These are phyloP conservation scores for Perdix hodgsoniae DNA, from an alignment of 2,797 vertebrate genomes.

Conservation along the genomic window DNA sequence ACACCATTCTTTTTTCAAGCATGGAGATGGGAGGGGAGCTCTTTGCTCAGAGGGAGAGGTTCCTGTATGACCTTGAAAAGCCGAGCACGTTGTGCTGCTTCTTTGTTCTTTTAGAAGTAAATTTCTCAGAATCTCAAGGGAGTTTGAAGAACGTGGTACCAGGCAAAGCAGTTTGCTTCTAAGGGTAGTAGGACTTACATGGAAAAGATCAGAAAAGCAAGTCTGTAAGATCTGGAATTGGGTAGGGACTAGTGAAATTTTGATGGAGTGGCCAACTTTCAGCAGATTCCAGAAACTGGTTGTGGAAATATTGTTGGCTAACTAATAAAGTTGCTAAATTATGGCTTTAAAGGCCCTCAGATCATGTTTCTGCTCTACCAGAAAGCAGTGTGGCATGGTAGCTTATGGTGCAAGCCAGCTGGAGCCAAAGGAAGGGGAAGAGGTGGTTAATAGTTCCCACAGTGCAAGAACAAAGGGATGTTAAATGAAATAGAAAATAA, in stretches of 20 bases:
- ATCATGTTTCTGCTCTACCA: not conserved
- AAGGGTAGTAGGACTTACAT: not conserved
- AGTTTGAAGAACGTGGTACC: not conserved
- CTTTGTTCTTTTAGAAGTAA: not conserved
- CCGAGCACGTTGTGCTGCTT: not conserved
- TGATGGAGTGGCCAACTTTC: not conserved
- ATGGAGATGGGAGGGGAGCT: not conserved
- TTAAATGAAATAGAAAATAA: conserved; percentile 38
- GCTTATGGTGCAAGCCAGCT: not conserved
- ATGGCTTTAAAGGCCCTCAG: not conserved
- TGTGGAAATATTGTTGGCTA: not conserved
- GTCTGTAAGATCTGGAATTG: not conserved
- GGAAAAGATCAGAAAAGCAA: not conserved
- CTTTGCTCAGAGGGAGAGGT: not conserved
- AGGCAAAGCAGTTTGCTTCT: not conserved
- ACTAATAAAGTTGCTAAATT: not conserved
- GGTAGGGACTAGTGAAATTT: not conserved
- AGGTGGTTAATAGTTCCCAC: not conserved
- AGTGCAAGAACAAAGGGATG: conserved; percentile 15
- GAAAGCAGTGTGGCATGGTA: not conserved
- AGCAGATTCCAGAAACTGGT: not conserved
- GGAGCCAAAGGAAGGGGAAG: not conserved
- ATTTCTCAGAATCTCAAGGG: not conserved
- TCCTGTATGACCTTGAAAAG: not conserved
- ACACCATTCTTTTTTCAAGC: not conserved